Percentiles rank a stretch among this genome's conserved stretches.
phyloP scores from a whole-genome alignment of 1,140 invertebrate species.

The Rhagoletis pomonella region DNA sequence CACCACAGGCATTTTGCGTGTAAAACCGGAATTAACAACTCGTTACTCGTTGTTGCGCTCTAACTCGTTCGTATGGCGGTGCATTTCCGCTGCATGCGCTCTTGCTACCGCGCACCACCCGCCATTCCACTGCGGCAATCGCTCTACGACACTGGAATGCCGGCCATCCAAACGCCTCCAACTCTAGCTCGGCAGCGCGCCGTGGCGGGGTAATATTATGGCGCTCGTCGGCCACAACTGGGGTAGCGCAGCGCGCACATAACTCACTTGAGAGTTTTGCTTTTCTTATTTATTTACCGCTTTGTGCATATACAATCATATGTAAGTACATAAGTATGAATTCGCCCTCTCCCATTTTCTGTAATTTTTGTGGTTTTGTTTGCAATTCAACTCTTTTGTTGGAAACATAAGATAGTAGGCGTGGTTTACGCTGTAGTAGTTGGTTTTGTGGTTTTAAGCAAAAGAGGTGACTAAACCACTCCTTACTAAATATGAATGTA shows the following conservation, averaged over 20 bases:
- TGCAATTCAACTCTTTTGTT: conserved; percentile 17
- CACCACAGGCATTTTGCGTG: conserved; percentile 39
- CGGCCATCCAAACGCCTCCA: conserved; percentile 18
- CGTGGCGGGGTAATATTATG: conserved; percentile 51
- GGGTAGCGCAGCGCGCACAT: neutral
- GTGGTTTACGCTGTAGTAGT: conserved; percentile 5
- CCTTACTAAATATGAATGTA: neutral
- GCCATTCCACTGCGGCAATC: neutral
- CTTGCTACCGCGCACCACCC: neutral
- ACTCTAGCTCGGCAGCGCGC: neutral
- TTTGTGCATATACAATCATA: neutral
- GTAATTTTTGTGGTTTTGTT: neutral
- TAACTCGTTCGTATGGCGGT: neutral
- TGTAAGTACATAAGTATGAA: neutral
- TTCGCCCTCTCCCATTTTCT: neutral
- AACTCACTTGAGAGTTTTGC: neutral
- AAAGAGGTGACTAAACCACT: neutral
- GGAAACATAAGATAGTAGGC: neutral
- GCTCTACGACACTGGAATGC: conserved; percentile 15
- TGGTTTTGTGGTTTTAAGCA: neutral
- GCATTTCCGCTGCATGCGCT: conserved; percentile 35
- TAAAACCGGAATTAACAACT: conserved; percentile 49
- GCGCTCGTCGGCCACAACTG: conserved; percentile 30
- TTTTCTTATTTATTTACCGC: neutral
- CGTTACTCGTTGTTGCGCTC: conserved; percentile 51